Evolutionary conservation across 2,888 invertebrate genomes (phyloP), one percentile per base, ranked within the genome.

Genomic region (Helleia helle): DNA sequence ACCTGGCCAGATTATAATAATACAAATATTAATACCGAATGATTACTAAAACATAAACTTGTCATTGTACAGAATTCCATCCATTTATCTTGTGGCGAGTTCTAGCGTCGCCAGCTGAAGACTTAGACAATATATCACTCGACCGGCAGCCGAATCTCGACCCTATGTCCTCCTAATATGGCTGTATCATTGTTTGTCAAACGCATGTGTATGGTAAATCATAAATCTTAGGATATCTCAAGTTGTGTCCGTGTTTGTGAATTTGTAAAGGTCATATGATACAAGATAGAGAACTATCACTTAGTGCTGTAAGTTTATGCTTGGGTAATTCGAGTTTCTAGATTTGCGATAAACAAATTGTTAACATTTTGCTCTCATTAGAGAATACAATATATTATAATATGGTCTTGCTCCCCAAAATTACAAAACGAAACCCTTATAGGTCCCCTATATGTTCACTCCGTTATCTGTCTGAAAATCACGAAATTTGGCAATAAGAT

Each of bases 21-120:
- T n/a, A n/a, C n/a, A n/a, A n/a, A n/a, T n/a, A 29, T 34, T 22
- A 22, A 12, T 17, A 39, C 11, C 40, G 31, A 46, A 44, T 46
- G 39, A 36, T 44, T 38, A 38, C 44, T 50, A 52, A 52, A 57
- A 58, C 60, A 61, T 68, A 63, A 71, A 62, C 64, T 67, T 67
- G 70, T 71, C 71, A 65, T 67, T 63, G 69, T 65, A 59, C 56
- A 44, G 62, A 61, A 61, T 62, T 58, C 58, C 54, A 53, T 46
- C 54, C 65, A 74, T 81, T 68, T 75, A 76, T 79, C 75, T 71
- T 65, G 50, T 48, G 64, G 62, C 71, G 77, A 74, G 77, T 74
- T 71, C 68, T 65, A 60, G 61, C 69, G 67, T 70, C 59, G 58
- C 59, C 61, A 63, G 62, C 59, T 61, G 66, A 63, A 58, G 61